phyloP scores from a whole-genome alignment of 2,888 invertebrate genomes.

The Theristus sp. region DNA sequence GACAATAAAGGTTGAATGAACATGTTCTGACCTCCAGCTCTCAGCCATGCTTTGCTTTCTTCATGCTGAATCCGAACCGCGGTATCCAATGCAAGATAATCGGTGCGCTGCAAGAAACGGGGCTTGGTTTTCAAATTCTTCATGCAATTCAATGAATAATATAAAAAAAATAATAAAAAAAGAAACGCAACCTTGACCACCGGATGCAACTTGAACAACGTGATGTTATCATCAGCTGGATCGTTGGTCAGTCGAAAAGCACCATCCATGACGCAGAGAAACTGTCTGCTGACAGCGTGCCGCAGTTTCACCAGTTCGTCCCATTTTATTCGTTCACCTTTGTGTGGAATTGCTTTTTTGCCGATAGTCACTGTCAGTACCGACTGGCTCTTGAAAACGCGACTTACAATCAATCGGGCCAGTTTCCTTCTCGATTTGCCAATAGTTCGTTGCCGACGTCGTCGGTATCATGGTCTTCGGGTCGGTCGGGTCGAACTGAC shows the following conservation, averaged over 20 bases:
- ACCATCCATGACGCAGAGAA: constrained; percentile 27
- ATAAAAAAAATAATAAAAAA: constrained; percentile 3
- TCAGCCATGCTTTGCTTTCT: constrained; percentile 28
- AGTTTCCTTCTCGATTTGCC: constrained; percentile 29
- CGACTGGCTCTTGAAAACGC: too few species aligned
- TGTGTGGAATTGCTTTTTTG: not conserved
- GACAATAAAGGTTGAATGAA: too few species aligned
- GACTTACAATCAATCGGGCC: not conserved
- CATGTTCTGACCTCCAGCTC: constrained; percentile 20
- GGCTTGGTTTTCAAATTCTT: constrained; percentile 2
- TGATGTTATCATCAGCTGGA: constrained; percentile 23
- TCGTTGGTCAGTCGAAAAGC: constrained; percentile 8
- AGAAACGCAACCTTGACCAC: constrained; percentile 24
- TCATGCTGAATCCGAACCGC: constrained; percentile 30
- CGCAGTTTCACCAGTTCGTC: constrained; percentile 28
- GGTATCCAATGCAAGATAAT: constrained; percentile 29
- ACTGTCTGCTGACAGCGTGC: constrained; percentile 28
- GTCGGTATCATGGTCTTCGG: constrained; percentile 29
- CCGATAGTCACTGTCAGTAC: too few species aligned
- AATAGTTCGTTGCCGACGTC: constrained; percentile 30
- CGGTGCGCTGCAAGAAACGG: constrained; percentile 23
- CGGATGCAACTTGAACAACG: constrained; percentile 29
- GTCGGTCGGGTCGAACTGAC: constrained; percentile 25
- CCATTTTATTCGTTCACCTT: constrained; percentile 28
- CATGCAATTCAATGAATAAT: too few species aligned